A percentile compares a stretch with the other conserved stretches of the same genome.
phyloP scores from a whole-genome alignment of 2,888 invertebrate genomes.

The Drosophila nigritarsus region DNA sequence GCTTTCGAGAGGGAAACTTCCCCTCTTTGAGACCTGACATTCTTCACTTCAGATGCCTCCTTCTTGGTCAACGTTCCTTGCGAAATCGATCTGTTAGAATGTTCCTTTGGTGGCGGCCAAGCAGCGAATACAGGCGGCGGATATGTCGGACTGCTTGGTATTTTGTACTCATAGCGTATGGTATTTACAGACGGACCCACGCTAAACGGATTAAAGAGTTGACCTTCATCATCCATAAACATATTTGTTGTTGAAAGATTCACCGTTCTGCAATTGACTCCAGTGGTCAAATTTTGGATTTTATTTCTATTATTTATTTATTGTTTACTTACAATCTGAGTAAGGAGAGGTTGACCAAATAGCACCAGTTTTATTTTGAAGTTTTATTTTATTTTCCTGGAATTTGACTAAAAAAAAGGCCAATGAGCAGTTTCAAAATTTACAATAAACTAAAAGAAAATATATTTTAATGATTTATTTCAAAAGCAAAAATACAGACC shows the following conservation, averaged over 20 bases:
- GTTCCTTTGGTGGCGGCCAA: constrained; percentile 28
- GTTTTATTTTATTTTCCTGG: constrained; percentile 14
- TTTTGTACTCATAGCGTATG: constrained; percentile 26
- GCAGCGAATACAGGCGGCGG: constrained; percentile 56
- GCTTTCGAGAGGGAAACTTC: constrained; percentile 56
- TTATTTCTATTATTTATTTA: not conserved
- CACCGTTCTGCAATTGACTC: not conserved
- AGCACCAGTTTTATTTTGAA: not conserved
- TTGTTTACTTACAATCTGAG: not conserved
- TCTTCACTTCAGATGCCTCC: not conserved
- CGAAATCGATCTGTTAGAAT: constrained; percentile 41
- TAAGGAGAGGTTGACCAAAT: not conserved
- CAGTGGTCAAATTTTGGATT: not conserved
- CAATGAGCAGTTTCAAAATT: constrained; percentile 2
- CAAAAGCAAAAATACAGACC: not conserved
- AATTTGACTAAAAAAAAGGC: constrained; percentile 1
- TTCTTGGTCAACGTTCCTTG: constrained; percentile 17
- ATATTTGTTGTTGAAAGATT: constrained; percentile 22
- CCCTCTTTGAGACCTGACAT: constrained; percentile 38
- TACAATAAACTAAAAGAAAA: constrained; percentile 10
- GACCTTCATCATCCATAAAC: constrained; percentile 42
- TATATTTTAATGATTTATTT: not conserved
- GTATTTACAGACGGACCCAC: constrained; percentile 39
- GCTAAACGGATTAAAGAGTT: constrained; percentile 58
- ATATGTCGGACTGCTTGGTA: constrained; percentile 50